Evolutionary conservation across 2,888 invertebrate genomes (phyloP).

Genomic region (Scaeva pyrastri): DNA sequence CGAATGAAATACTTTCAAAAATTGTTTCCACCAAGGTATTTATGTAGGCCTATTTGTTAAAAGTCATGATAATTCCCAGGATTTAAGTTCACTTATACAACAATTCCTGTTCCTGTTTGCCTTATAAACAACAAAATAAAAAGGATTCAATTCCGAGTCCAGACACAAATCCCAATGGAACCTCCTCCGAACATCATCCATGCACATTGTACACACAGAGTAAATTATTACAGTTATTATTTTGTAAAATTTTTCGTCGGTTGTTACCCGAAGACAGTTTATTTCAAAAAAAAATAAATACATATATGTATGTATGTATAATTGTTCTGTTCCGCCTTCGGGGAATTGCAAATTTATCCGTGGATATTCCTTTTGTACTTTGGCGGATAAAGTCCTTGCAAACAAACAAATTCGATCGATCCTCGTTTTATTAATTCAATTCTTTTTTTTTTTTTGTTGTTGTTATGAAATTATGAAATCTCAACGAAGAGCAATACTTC

Average conservation of each 20-base stretch:
- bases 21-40: no score
- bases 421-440: background rate
- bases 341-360: background rate
- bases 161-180: background rate
- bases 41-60: background rate
- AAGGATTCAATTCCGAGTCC: background rate
- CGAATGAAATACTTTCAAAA: no score
- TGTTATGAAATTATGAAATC: background rate
- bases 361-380: slow-evolving; percentile 1
- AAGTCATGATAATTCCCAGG: background rate
- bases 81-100: background rate
- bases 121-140: background rate
- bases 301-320: no score
- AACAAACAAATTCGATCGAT: slow-evolving; percentile 17
- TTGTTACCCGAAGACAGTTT: background rate
- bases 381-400: background rate
- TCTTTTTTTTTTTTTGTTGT: no score
- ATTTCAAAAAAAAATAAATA: background rate
- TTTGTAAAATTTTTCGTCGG: background rate
- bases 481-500: slow-evolving; percentile 31
- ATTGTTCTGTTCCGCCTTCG: background rate
- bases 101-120: background rate
- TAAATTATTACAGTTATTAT: slow-evolving; percentile 13
- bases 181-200: background rate
- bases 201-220: background rate